Conservation (phyloP, 2,888 invertebrate genomes). For the Microctonus hyperodae region DNA sequence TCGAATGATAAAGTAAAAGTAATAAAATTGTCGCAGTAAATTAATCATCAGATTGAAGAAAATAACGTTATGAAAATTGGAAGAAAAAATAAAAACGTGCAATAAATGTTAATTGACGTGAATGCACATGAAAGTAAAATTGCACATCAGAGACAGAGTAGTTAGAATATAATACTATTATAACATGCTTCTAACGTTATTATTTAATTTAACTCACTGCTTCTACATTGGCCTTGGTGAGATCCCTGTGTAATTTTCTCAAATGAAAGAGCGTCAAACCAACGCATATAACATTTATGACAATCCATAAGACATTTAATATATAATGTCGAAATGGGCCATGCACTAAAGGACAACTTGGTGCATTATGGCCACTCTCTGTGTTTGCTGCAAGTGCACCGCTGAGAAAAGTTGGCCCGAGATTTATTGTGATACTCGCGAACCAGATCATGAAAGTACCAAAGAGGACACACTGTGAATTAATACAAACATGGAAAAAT, state of each 20-base stretch:
- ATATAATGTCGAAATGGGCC: slow-evolving; percentile 90
- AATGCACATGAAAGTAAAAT: background rate
- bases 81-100: no score
- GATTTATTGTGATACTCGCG: slow-evolving; percentile 87
- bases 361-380: slow-evolving; percentile 78
- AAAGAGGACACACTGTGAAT: slow-evolving; percentile 82
- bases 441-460: slow-evolving; percentile 95
- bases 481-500: background rate
- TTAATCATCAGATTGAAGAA: background rate
- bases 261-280: slow-evolving; percentile 84
- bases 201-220: slow-evolving; percentile 64
- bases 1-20: background rate
- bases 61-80: background rate
- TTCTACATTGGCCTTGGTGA: slow-evolving; percentile 84
- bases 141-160: no score
- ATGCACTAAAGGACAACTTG: slow-evolving; percentile 85
- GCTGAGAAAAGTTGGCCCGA: slow-evolving; percentile 86
- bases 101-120: background rate
- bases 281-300: slow-evolving; percentile 84
- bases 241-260: slow-evolving; percentile 80
- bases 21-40: background rate
- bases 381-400: slow-evolving; percentile 84
- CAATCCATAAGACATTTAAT: slow-evolving; percentile 89
- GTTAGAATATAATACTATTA: background rate
- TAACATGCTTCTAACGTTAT: background rate